A percentile compares a stretch with the other conserved stretches of the same genome.
phyloP scores from a whole-genome alignment of 2,797 vertebrate genomes.

The Crenuchus spilurus region DNA sequence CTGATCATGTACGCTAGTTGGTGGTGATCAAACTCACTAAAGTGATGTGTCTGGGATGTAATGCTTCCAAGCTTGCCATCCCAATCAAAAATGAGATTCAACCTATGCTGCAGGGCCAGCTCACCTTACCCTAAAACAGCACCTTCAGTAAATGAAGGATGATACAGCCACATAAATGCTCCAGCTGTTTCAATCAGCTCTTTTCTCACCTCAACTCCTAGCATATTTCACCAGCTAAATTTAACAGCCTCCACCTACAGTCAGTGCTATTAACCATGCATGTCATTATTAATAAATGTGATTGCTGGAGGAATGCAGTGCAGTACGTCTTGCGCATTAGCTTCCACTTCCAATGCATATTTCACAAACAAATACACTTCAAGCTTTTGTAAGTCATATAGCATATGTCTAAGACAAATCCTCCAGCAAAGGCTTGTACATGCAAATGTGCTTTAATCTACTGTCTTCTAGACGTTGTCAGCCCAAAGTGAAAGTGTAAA shows the following conservation, averaged over 20 bases:
- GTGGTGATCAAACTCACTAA: too few relatives aligned
- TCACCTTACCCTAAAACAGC: too few relatives aligned
- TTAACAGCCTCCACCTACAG: constrained; percentile 24
- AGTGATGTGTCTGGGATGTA: too few relatives aligned
- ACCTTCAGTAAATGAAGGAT: not conserved
- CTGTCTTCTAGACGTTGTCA: not conserved
- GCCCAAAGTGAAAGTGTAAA: not conserved
- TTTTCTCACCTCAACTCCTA: constrained; percentile 19
- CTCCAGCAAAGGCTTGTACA: not conserved
- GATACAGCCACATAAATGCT: not conserved
- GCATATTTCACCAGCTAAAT: constrained; percentile 36
- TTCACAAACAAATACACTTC: constrained; percentile 4
- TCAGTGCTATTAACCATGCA: constrained; percentile 32
- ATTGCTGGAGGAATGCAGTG: not conserved
- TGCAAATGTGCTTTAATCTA: not conserved
- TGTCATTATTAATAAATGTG: constrained; percentile 31
- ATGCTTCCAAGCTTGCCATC: too few relatives aligned
- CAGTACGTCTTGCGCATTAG: not conserved
- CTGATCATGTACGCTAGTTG: too few relatives aligned
- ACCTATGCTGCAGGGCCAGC: too few relatives aligned
- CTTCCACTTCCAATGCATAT: not conserved
- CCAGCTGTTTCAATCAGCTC: constrained; percentile 21
- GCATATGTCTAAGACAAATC: not conserved
- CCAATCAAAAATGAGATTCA: too few relatives aligned
- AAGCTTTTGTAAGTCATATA: not conserved